Evolutionary conservation across 37 sponge, comb jelly and placozoan species (phyloP), one percentile per base, ranked within the genome.

Genomic region (Petrosia ficiformis): DNA sequence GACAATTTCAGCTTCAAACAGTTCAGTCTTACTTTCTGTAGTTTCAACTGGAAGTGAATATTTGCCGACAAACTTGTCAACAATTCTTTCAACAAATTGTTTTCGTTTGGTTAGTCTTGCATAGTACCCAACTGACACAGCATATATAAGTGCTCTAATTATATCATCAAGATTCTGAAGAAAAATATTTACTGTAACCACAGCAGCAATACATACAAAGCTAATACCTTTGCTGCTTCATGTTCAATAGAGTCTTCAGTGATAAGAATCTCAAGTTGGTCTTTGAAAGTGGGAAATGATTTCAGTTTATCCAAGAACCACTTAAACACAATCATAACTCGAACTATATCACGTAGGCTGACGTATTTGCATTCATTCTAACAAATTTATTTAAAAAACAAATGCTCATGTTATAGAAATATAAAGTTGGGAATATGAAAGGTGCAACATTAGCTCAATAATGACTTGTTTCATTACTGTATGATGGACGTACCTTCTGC

Each of bases 341-440:
- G 76, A 32, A 89, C 94, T 21, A 93, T 79, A 80, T 93, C 94
- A 37, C 94, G 72, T 34, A 93, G 68, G 56, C 94, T 93, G 40
- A 93, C 94, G 85, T 82, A 93, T 69, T 90, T 89, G 70, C 94
- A 93, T 57, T 93, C 94, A 84, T 93, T 85, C 86, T 92, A 61
- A 61, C 11, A n/a, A 48, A 48, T 48, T 48, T 48, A 14, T 48
- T 8, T 48, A 48, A 14, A 8, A 19, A 48, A 48, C 8, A 19
- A 48, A 19, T 48, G 8, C 14, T 8, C 54, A 48, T 19, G 54
- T 48, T 19, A 14, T 14, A 19, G 14, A 48, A 48, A 19, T 19
- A 48, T n/a, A n/a, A n/a, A n/a, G n/a, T n/a, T n/a, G n/a, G n/a
- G n/a, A n/a, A n/a, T n/a, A n/a, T n/a, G n/a, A n/a, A n/a, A n/a